These are phyloP conservation scores for Calliphora vicina DNA, from an alignment of 1,140 invertebrate genomes.

Conservation along the genomic window DNA sequence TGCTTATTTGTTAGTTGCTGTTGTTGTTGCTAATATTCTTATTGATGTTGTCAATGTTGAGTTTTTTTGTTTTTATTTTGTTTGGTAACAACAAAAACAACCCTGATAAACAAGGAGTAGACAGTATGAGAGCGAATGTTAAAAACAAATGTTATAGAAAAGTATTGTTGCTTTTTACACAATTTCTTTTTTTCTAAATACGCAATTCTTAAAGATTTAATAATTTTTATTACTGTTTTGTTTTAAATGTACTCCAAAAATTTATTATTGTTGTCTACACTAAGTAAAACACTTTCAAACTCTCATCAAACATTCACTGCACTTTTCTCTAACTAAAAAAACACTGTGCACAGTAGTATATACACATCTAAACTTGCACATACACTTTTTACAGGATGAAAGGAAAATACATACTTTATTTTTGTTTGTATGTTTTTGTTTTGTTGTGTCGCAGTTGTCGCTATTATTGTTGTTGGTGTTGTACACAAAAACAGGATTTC, in stretches of 20 bases:
- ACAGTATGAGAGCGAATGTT: not conserved
- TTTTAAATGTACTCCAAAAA: no score
- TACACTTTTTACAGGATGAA: not conserved
- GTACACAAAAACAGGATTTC: slow-evolving; percentile 28
- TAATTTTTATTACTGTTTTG: no score
- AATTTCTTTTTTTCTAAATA: no score
- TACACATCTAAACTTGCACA: not conserved
- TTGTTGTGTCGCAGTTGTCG: not conserved
- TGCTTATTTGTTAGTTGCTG: not conserved
- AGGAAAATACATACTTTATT: not conserved
- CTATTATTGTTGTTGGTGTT: not conserved
- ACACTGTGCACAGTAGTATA: not conserved
- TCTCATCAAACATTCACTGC: slow-evolving; percentile 1
- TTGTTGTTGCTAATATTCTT: no score
- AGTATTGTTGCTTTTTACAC: not conserved
- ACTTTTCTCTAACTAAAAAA: not conserved
- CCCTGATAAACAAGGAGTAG: not conserved
- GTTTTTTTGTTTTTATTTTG: not conserved
- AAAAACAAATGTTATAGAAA: not conserved
- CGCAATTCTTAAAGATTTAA: no score
- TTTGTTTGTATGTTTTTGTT: not conserved
- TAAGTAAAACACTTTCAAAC: no score
- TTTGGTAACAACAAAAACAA: not conserved
- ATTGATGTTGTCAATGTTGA: slow-evolving; percentile 3
- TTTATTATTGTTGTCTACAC: no score